Evolutionary conservation across 2,888 invertebrate genomes (phyloP).

Genomic region (Agriopis aurantiaria): DNA sequence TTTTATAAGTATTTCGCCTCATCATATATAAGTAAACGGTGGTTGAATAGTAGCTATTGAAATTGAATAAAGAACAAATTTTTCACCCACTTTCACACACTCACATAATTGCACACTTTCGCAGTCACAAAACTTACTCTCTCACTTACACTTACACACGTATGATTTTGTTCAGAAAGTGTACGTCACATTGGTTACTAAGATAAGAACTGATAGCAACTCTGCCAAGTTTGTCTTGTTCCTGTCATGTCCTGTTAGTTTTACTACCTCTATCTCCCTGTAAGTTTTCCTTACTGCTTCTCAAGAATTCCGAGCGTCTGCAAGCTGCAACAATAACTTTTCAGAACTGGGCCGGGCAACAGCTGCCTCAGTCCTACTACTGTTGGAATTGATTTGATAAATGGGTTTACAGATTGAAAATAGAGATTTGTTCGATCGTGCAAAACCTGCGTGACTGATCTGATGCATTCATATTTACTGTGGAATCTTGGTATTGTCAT

Average conservation of each 20-base stretch:
- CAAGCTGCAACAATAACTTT: constrained; percentile 23
- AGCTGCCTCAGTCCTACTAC: constrained; percentile 15
- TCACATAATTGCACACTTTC: too few relatives aligned
- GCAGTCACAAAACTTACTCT: too few relatives aligned
- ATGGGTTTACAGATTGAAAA: neutral
- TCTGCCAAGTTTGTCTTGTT: constrained; percentile 1
- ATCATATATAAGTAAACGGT: too few relatives aligned
- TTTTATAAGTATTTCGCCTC: too few relatives aligned
- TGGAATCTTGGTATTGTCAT: too few relatives aligned
- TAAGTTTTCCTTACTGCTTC: constrained; percentile 22
- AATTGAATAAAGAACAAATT: too few relatives aligned
- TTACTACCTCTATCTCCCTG: constrained; percentile 14
- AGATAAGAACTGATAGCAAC: neutral
- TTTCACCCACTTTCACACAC: too few relatives aligned
- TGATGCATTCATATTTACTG: too few relatives aligned
- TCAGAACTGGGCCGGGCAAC: constrained; percentile 24
- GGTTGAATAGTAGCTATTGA: too few relatives aligned
- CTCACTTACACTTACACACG: too few relatives aligned
- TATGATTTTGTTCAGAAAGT: too few relatives aligned
- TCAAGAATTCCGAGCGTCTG: constrained; percentile 20
- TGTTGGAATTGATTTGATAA: neutral
- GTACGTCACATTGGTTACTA: neutral
- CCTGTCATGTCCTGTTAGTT: constrained; percentile 23
- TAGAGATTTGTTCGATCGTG: neutral
- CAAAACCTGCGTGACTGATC: neutral